These are phyloP conservation scores for Hyles lineata DNA, from an alignment of 2,888 invertebrate species.

Conservation along the genomic window DNA sequence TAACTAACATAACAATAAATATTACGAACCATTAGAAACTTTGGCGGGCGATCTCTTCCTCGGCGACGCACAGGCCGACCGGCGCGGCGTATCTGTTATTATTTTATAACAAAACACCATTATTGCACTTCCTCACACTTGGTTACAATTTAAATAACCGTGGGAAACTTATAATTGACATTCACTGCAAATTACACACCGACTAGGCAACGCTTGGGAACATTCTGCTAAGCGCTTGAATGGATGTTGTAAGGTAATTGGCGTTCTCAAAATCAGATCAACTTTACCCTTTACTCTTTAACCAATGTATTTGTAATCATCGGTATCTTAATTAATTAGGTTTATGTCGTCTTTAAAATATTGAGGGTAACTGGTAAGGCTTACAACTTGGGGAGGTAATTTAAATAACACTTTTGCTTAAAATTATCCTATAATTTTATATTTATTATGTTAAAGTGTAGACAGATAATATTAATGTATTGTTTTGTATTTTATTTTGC, in stretches of 20 bases:
- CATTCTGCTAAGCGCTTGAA: conserved; percentile 7
- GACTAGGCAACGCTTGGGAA: conserved; percentile 21
- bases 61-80: conserved; percentile 61
- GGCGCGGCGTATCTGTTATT: conserved; percentile 71
- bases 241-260: conserved; percentile 5
- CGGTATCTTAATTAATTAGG: background rate
- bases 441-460: too few relatives aligned
- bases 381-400: too few relatives aligned
- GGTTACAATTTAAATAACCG: conserved; percentile 38
- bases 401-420: too few relatives aligned
- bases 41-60: conserved; percentile 52
- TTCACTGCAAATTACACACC: conserved; percentile 25
- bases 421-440: too few relatives aligned
- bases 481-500: too few relatives aligned
- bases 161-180: conserved; percentile 44
- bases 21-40: conserved; percentile 29
- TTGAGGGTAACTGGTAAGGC: too few relatives aligned
- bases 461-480: too few relatives aligned
- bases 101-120: conserved; percentile 82
- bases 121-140: conserved; percentile 50
- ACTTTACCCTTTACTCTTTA: background rate
- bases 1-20: conserved; percentile 10
- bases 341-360: too few relatives aligned
- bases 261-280: conserved; percentile 9
- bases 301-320: conserved; percentile 1